Evolutionary conservation across 2,888 invertebrate species (phyloP), one percentile per base, ranked within the genome.

Genomic region (Phortica okadai): DNA sequence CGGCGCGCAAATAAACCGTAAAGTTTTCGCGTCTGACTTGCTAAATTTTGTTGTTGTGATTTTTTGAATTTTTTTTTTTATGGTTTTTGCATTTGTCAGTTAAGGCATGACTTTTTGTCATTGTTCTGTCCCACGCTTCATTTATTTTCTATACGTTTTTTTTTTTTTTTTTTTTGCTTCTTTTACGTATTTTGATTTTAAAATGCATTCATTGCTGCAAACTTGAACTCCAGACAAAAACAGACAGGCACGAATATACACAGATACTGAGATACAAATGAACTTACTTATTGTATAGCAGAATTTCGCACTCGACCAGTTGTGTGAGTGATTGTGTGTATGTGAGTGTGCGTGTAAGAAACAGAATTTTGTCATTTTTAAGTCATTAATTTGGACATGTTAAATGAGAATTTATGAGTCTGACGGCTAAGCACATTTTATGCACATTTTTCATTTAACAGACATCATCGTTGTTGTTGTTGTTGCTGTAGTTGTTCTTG

Each of bases 381-480:
- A 83, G 87, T 84, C 85, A 86, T 86, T 86, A 86, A 86, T 86
- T 86, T 87, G 87, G 54, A 84, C 86, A 81, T 84, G 87, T 77
- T 87, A 87, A 86, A 86, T 86, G 87, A 84, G 85, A 86, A 86
- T 86, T 86, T 87, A 86, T 86, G 86, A 83, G 85, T 84, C 85
- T 82, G 79, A 85, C 84, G 81, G 79, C 79, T 82, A 83, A 76
- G 87, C 69, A 70, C 69, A 70, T 70, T 70, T 70, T 70, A 50
- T 50, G 50, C 69, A 85, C 87, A 85, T 87, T 87, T 82, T 81
- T 85, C 87, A 87, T 25, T 10, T 62, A 11, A 62, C 62, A 25
- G 16, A 25, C 62, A 21, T 62, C 21, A 16, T 59, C 7, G 14
- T 59, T 21, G 59, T 59, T 6, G 16, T 59, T 10, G 8, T 16